Conservation (phyloP, 2,113 vertebrate genomes). For the Piprites chloris region DNA sequence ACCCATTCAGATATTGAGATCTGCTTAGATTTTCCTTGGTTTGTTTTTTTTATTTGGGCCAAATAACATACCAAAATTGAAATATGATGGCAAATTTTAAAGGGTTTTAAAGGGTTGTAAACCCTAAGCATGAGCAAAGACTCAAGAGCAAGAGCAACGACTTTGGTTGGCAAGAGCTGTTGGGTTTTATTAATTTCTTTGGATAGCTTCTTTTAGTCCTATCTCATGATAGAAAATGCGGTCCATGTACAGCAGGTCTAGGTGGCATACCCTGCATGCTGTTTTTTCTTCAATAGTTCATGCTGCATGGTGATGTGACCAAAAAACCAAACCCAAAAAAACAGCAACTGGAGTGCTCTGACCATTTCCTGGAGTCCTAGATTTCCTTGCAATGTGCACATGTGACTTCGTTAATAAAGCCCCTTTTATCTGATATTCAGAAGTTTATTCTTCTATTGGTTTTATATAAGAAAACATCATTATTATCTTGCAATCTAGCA, state of each 20-base stretch:
- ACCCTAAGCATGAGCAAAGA: background rate
- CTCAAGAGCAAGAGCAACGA: too few relatives aligned
- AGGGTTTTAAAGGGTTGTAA: background rate
- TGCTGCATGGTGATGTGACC: background rate
- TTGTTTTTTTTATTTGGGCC: background rate
- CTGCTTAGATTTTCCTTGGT: background rate
- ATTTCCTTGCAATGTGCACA: background rate
- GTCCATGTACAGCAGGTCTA: background rate
- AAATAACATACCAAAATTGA: background rate
- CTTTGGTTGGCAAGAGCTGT: background rate
- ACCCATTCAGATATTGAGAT: background rate
- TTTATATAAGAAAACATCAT: background rate
- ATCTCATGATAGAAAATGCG: background rate
- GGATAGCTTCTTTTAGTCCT: conserved; percentile 18
- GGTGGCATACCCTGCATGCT: background rate
- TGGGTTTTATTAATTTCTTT: conserved; percentile 17
- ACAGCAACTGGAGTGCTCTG: background rate
- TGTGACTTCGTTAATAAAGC: background rate
- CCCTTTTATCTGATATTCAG: background rate
- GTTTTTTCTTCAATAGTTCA: conserved; percentile 29
- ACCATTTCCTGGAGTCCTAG: background rate
- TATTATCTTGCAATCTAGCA: background rate
- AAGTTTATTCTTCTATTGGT: background rate
- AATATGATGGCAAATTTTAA: background rate
- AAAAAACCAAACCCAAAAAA: background rate